phyloP scores from a whole-genome alignment of 2,113 vertebrate species.

The Phrynosoma platyrhinos region DNA sequence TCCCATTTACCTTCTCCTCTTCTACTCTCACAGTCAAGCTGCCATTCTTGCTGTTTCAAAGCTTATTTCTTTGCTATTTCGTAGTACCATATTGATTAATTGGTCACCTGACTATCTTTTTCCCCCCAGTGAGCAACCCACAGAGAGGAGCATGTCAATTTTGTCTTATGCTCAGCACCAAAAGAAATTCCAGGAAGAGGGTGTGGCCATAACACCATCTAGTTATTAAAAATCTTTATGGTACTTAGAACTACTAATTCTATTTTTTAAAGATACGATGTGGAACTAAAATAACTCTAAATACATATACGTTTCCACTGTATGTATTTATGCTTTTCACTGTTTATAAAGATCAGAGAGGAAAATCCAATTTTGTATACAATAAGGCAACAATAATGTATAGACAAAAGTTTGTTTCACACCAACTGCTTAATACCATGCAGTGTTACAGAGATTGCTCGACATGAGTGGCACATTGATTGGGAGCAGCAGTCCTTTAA shows the following conservation, averaged over 20 bases:
- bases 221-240: background rate
- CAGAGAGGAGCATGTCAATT: background rate
- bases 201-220: background rate
- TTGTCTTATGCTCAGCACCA: background rate
- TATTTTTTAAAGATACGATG: background rate
- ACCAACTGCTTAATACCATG: background rate
- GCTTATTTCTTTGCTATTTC: background rate
- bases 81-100: too few species aligned
- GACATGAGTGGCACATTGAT: background rate
- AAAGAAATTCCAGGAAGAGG: too few species aligned
- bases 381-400: background rate
- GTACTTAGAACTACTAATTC: background rate
- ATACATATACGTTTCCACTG: background rate
- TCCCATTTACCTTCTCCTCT: background rate
- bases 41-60: background rate
- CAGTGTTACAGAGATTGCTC: background rate
- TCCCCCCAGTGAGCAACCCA: background rate
- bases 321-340: background rate
- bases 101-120: too few species aligned
- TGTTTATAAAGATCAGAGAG: background rate
- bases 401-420: constrained; percentile 1
- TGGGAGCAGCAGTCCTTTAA: background rate
- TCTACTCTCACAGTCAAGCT: background rate
- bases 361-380: background rate
- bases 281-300: background rate